Conservation (phyloP, 2,113 vertebrate species). For the Cynopterus brachyotis region DNA sequence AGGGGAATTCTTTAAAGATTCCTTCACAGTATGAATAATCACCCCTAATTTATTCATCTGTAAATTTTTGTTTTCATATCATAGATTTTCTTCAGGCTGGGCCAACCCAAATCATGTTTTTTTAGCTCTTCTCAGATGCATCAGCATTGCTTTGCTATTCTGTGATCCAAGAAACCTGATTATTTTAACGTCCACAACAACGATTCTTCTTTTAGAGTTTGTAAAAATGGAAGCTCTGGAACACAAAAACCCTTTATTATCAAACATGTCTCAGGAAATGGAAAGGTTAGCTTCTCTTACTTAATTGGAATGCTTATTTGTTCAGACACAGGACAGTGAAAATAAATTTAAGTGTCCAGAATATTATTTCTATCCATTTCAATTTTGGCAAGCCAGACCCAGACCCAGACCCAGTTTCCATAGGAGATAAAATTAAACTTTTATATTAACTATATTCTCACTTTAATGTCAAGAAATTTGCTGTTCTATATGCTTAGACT, state of each 20-base stretch:
- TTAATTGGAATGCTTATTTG: constrained; percentile 44
- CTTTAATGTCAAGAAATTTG: constrained; percentile 14
- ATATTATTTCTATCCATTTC: constrained; percentile 66
- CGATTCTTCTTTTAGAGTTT: neutral
- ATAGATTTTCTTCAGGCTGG: constrained; percentile 29
- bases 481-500: neutral
- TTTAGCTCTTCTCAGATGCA: neutral
- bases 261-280: constrained; percentile 1
- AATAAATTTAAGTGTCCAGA: constrained; percentile 56
- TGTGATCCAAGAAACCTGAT: neutral
- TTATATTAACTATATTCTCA: constrained; percentile 41
- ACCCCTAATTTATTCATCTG: constrained; percentile 60
- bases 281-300: neutral
- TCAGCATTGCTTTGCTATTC: constrained; percentile 8
- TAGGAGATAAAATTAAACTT: constrained; percentile 60
- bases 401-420: constrained; percentile 32
- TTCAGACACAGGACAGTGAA: constrained; percentile 36
- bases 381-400: constrained; percentile 41
- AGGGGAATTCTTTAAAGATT: constrained; percentile 66
- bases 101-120: neutral
- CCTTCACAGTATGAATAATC: constrained; percentile 68
- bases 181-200: neutral
- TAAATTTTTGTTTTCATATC: constrained; percentile 49
- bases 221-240: neutral
- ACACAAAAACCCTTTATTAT: constrained; percentile 38